phyloP scores from a whole-genome alignment of 2,888 invertebrate genomes.

The Geophilus truncorum region DNA sequence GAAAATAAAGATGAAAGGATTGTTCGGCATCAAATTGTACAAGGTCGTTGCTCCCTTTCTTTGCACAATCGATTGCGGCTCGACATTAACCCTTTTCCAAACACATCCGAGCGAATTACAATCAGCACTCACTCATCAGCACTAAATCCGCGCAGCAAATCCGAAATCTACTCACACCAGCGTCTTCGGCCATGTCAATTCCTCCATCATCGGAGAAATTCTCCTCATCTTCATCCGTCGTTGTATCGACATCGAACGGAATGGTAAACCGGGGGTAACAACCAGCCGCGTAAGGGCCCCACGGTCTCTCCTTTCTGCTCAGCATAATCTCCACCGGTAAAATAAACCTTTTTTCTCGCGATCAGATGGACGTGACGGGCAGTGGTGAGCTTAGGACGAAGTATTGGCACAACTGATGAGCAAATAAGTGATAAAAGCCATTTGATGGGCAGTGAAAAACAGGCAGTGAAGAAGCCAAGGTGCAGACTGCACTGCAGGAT shows the following conservation, averaged over 20 bases:
- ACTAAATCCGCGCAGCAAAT: too few relatives aligned
- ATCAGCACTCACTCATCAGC: background rate
- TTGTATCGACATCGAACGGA: slow-evolving; percentile 2
- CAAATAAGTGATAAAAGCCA: slow-evolving; percentile 18
- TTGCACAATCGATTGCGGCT: background rate
- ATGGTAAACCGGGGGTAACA: background rate
- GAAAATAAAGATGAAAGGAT: background rate
- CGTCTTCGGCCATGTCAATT: slow-evolving; percentile 37
- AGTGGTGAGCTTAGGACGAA: background rate
- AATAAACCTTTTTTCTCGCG: background rate
- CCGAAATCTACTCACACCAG: slow-evolving; percentile 30
- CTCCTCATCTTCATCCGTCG: slow-evolving; percentile 32
- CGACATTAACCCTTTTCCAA: background rate
- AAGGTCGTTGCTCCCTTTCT: slow-evolving; percentile 27
- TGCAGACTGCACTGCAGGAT: slow-evolving; percentile 24
- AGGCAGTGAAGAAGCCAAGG: slow-evolving; percentile 16
- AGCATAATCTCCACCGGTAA: background rate
- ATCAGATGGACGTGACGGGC: background rate
- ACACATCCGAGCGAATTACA: background rate
- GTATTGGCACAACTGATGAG: slow-evolving; percentile 18
- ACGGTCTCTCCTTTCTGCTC: slow-evolving; percentile 10
- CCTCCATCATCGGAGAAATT: slow-evolving; percentile 36
- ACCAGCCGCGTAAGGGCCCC: slow-evolving; percentile 8
- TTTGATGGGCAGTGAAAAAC: slow-evolving; percentile 21
- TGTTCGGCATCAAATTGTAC: background rate